A percentile compares a stretch with the other conserved stretches of the same genome.
These are phyloP conservation scores for Eurois occulta DNA, from an alignment of 2,888 invertebrate species.

Conservation along the genomic window DNA sequence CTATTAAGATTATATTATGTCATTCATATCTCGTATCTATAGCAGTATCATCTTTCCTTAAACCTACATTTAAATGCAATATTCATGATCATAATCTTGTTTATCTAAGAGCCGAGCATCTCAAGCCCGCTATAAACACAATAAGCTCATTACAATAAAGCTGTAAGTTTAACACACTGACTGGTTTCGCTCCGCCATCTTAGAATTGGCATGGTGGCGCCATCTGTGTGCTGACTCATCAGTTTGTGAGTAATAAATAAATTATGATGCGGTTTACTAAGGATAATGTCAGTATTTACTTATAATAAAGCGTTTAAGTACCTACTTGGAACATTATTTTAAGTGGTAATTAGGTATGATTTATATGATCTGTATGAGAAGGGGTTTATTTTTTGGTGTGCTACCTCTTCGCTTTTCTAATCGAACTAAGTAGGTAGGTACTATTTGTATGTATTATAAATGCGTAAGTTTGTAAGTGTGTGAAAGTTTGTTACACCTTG, in stretches of 20 bases:
- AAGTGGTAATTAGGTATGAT: conserved; percentile 3
- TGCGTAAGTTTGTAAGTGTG: neutral
- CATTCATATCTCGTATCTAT: neutral
- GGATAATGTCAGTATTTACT: conserved; percentile 27
- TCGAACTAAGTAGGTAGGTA: too few species aligned
- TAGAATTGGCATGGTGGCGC: conserved; percentile 28
- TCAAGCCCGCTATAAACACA: neutral
- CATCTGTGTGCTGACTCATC: conserved; percentile 43
- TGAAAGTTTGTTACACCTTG: neutral
- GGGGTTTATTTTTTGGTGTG: neutral
- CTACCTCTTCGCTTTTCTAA: neutral
- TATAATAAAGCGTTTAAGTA: conserved; percentile 10
- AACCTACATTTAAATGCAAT: conserved; percentile 26
- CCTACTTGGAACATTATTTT: neutral
- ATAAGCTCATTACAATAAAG: conserved; percentile 50
- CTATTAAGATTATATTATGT: neutral
- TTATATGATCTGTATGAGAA: neutral
- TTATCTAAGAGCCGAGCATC: conserved; percentile 42
- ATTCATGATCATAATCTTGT: conserved; percentile 39
- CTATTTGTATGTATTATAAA: neutral
- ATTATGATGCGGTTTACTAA: neutral
- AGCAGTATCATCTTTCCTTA: neutral
- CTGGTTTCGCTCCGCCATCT: conserved; percentile 13
- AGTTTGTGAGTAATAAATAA: conserved; percentile 27
- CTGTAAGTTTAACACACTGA: conserved; percentile 8